Percentiles rank a stretch among this genome's conserved stretches.
These are phyloP conservation scores for Gallinago media DNA, from an alignment of 2,113 vertebrate species.

Conservation along the genomic window DNA sequence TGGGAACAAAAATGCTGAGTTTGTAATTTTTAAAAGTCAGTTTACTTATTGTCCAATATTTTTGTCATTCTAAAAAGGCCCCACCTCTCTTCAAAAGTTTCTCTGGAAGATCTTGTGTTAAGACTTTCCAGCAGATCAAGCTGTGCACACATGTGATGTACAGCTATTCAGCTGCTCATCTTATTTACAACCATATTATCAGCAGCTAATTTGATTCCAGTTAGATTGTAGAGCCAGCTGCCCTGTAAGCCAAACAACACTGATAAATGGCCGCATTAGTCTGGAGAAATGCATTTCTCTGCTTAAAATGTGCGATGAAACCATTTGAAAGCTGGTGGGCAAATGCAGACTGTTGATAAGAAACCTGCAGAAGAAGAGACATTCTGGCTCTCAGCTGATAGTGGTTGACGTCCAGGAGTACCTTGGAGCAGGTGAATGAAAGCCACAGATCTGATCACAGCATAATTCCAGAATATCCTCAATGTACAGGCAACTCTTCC, in stretches of 20 bases:
- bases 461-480: neutral
- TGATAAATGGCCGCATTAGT: conserved; percentile 19
- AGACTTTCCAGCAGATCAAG: neutral
- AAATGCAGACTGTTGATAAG: neutral
- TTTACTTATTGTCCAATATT: neutral
- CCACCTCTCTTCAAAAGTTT: neutral
- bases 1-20: neutral
- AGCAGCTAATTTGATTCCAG: conserved; percentile 44
- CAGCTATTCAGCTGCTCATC: neutral
- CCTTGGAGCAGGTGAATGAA: neutral
- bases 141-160: neutral
- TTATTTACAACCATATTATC: conserved; percentile 23
- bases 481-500: neutral
- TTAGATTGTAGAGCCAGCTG: neutral
- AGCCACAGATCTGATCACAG: neutral
- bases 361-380: conserved; percentile 10
- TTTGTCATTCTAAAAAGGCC: neutral
- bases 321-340: neutral
- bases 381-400: neutral
- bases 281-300: neutral
- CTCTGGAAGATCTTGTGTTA: neutral
- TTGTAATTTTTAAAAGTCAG: neutral
- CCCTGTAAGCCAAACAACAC: neutral
- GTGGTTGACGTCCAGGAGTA: neutral
- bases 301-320: neutral